A percentile compares a stretch with the other conserved stretches of the same genome.
These are phyloP conservation scores for Homarus americanus DNA, from an alignment of 1,140 invertebrate species.

Conservation along the genomic window DNA sequence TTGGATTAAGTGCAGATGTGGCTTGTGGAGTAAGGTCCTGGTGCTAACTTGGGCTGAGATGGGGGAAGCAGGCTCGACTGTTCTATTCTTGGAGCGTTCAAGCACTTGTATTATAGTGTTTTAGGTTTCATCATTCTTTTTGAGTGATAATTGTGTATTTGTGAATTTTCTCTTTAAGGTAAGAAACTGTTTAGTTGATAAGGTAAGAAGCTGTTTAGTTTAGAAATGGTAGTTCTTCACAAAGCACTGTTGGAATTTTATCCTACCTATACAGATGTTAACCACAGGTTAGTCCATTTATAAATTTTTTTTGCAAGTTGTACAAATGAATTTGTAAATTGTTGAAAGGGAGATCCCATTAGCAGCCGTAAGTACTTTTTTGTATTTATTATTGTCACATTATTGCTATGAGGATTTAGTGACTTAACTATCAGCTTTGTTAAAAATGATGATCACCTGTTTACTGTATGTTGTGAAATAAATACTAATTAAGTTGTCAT, in stretches of 20 bases:
- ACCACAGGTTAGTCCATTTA: conserved; percentile 71
- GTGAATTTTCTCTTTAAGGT: conserved; percentile 69
- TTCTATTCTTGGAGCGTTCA: conserved; percentile 62
- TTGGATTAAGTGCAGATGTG: conserved; percentile 21
- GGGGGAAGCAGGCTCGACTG: conserved; percentile 60
- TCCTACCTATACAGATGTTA: conserved; percentile 67
- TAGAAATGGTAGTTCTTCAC: conserved; percentile 69
- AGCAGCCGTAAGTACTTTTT: conserved; percentile 69
- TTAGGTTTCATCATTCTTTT: conserved; percentile 70
- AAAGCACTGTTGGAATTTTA: conserved; percentile 70
- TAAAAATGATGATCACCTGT: conserved; percentile 61
- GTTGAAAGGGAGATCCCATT: conserved; percentile 70
- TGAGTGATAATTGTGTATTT: conserved; percentile 71
- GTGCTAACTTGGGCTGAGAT: conserved; percentile 47
- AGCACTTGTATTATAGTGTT: conserved; percentile 72
- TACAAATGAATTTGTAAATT: conserved; percentile 68
- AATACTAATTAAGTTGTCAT: conserved; percentile 68
- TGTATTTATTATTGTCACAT: conserved; percentile 68
- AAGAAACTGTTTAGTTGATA: conserved; percentile 71
- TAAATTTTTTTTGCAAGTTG: conserved; percentile 66
- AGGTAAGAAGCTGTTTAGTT: conserved; percentile 71
- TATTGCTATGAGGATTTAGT: conserved; percentile 41
- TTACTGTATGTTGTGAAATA: conserved; percentile 71
- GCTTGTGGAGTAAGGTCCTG: conserved; percentile 24
- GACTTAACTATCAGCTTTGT: conserved; percentile 56